Evolutionary conservation across 2,113 vertebrate species (phyloP), one percentile per base, ranked within the genome.

Genomic region (Corythoichthys haematopterus): DNA sequence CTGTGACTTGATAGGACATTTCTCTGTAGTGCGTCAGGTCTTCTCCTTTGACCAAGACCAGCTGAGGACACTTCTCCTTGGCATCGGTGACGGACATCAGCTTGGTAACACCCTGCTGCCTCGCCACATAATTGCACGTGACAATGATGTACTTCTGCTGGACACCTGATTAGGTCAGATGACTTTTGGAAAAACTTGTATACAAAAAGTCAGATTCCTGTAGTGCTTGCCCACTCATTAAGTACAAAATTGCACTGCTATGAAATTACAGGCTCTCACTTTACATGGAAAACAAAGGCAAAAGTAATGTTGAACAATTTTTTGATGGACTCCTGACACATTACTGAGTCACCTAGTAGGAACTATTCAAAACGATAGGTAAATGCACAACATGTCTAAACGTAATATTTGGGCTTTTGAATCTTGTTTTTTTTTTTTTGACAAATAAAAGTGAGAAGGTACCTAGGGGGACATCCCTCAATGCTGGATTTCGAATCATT

Each of bases 41-140:
- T 89, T 98, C 95, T 84, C 95, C 95, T n/a, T 92, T 95, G 28
- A 96, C 92, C 75, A 96, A 80, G 2, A 94, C 84, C 72, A 98
- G 83, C 15, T 94, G 84, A 55, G 94, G 95, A 83, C 93, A 96
- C 59, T 92, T 95, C 76, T 93, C 92, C 78, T 90, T 92, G 0
- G 95, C 95, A 5, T 92, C 90, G 75, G 76, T 89, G 28, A 97
- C 84, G 51, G 65, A 87, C 94, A 94, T 96, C 68, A 93, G 48
- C 75, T 98, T 97, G 61, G 85, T 91, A 47, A 98, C 84, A 1
- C 96, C 94, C 16, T 68, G 77, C 50, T 88, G 87, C 58, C 96
- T 92, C 20, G 95, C 95, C 88, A 94, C 90, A 37, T 97, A 98
- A 80, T 98, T 98, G 73, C 93, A 95, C 45, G 95, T 98, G 69